Percentiles rank a stretch among this genome's conserved stretches.
phyloP scores from a whole-genome alignment of 2,797 vertebrate species.

The Lacerta bilineata region DNA sequence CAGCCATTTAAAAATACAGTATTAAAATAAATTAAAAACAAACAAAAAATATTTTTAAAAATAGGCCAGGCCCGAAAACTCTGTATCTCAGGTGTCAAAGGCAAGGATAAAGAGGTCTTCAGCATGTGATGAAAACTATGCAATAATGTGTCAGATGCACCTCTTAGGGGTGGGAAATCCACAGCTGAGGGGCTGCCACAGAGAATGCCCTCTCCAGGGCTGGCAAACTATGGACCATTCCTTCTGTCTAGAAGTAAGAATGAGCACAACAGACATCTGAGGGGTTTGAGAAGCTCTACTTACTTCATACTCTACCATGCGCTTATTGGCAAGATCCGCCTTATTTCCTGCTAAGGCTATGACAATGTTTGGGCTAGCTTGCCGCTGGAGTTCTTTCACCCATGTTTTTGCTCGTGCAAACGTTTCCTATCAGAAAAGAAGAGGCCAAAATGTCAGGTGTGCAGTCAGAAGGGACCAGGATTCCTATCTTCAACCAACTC shows the following conservation, averaged over 20 bases:
- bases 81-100: too few species aligned
- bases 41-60: too few species aligned
- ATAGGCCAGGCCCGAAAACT: too few species aligned
- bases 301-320: conserved; percentile 86
- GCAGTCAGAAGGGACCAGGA: neutral
- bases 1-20: too few species aligned
- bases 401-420: conserved; percentile 86
- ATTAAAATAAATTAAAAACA: too few species aligned
- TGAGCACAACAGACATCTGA: neutral
- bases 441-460: conserved; percentile 21
- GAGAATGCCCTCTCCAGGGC: too few species aligned
- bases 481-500: neutral
- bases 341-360: conserved; percentile 86
- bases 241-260: neutral
- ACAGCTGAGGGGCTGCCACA: too few species aligned
- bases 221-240: neutral
- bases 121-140: too few species aligned
- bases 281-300: conserved; percentile 29
- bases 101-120: too few species aligned
- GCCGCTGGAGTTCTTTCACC: conserved; percentile 86
- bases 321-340: conserved; percentile 84
- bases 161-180: too few species aligned
- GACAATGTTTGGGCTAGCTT: conserved; percentile 86
- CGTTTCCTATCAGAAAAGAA: conserved; percentile 78
- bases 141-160: too few species aligned